phyloP scores from a whole-genome alignment of 1,140 invertebrate species.

The Cheumatopsyche charites region DNA sequence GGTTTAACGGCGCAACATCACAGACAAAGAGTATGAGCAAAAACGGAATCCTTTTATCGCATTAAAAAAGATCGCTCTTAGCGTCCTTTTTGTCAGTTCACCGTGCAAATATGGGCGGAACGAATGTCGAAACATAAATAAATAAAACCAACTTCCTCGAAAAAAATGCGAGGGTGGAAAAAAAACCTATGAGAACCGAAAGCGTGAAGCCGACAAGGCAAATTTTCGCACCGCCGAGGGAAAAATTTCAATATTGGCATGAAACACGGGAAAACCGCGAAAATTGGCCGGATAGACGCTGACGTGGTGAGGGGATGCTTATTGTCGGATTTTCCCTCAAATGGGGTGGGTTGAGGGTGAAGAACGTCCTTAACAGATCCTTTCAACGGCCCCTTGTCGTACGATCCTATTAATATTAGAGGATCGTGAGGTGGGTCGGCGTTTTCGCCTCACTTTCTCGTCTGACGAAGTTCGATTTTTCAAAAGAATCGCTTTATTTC shows the following conservation, averaged over 20 bases:
- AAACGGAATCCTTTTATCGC: conserved; percentile 20
- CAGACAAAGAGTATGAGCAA: neutral
- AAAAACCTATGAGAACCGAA: neutral
- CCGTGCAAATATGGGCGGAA: conserved; percentile 18
- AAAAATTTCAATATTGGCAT: conserved; percentile 26
- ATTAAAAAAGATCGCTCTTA: conserved; percentile 24
- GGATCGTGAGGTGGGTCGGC: no score
- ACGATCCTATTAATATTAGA: conserved; percentile 1
- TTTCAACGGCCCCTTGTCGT: neutral
- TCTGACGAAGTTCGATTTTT: neutral
- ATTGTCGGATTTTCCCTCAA: neutral
- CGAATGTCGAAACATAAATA: neutral
- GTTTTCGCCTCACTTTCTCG: no score
- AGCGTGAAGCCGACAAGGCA: neutral
- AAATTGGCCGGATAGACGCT: conserved; percentile 20
- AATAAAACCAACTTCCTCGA: neutral
- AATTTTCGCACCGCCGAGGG: neutral
- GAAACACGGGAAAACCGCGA: conserved; percentile 16
- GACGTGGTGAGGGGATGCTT: no score
- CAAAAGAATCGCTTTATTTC: neutral
- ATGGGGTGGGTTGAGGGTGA: neutral
- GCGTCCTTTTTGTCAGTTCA: conserved; percentile 17
- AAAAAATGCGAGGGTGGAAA: conserved; percentile 2
- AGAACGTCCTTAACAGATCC: conserved; percentile 10
- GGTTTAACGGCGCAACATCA: conserved; percentile 14